A percentile compares a stretch with the other conserved stretches of the same genome.
phyloP scores from a whole-genome alignment of 2,797 vertebrate species.

The Peromyscus aztecus region DNA sequence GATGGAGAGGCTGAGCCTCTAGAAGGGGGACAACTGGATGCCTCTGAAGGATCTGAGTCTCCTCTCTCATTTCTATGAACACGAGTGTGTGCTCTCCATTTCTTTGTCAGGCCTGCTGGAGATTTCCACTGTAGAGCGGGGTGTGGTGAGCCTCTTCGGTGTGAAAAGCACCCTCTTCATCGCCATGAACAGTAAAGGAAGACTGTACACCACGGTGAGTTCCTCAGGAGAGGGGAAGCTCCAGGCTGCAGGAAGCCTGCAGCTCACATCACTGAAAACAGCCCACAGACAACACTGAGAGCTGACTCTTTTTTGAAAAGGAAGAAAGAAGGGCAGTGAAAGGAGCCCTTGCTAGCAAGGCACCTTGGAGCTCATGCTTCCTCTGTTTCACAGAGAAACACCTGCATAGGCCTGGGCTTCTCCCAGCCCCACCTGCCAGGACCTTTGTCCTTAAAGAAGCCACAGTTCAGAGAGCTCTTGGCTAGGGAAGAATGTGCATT shows the following conservation, averaged over 20 bases:
- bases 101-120: conserved; percentile 93
- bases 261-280: not conserved
- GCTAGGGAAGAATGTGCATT: not conserved
- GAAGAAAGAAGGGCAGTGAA: not conserved
- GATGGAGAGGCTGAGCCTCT: not conserved
- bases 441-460: not conserved
- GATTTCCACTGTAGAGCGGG: conserved; percentile 97
- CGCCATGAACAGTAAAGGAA: conserved; percentile 96
- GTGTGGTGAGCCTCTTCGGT: conserved; percentile 96
- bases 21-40: not conserved
- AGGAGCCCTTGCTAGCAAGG: not conserved
- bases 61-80: not conserved
- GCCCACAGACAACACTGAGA: not conserved
- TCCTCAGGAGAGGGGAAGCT: not conserved
- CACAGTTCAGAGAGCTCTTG: not conserved
- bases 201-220: conserved; percentile 97
- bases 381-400: not conserved
- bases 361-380: no score
- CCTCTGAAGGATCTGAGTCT: no score
- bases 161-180: conserved; percentile 94
- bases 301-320: not conserved
- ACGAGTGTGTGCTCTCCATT: not conserved
- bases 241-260: not conserved
- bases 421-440: no score
- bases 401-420: not conserved